These are phyloP conservation scores for Larimichthys crocea DNA, from an alignment of 2,113 vertebrate species.

Conservation along the genomic window DNA sequence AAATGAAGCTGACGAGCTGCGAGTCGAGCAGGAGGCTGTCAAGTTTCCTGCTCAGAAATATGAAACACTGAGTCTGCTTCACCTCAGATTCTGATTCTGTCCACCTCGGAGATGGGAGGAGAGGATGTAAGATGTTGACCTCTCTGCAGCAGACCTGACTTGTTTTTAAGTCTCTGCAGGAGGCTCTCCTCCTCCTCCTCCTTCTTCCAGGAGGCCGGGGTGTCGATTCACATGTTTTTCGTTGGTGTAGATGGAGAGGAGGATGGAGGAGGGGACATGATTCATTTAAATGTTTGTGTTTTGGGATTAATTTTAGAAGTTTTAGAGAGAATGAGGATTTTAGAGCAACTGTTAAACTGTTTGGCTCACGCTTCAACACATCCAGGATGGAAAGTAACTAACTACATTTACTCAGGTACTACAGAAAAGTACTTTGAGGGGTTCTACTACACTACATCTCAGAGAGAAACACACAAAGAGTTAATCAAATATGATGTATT, in stretches of 20 bases:
- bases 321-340: neutral
- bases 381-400: neutral
- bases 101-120: conserved; percentile 7
- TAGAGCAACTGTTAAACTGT: neutral
- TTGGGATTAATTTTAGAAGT: neutral
- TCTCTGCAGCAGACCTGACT: conserved; percentile 11
- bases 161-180: neutral
- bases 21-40: conserved; percentile 9
- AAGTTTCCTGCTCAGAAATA: conserved; percentile 36
- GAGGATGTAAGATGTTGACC: neutral
- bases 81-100: neutral
- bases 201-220: neutral
- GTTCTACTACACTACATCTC: no score
- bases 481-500: neutral
- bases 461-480: neutral
- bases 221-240: neutral
- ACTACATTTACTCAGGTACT: neutral
- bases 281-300: neutral
- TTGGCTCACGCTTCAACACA: neutral
- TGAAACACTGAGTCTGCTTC: conserved; percentile 5
- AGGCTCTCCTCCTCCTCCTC: neutral
- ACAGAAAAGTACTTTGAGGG: neutral
- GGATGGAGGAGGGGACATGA: neutral
- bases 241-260: neutral
- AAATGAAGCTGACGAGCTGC: conserved; percentile 26